phyloP scores from a whole-genome alignment of 2,888 invertebrate genomes.

The Parnassius mnemosyne region DNA sequence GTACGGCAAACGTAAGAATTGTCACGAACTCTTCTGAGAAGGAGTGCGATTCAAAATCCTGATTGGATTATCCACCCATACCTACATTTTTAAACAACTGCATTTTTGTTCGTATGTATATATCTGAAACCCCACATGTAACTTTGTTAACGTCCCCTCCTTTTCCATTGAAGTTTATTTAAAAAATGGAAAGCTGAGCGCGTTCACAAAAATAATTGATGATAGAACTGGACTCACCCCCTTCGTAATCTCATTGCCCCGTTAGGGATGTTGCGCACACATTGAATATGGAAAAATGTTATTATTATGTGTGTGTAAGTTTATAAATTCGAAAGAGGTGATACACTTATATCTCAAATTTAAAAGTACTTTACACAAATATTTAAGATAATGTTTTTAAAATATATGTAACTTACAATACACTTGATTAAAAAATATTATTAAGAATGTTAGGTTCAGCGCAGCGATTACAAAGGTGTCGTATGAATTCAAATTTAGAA shows the following conservation, averaged over 20 bases:
- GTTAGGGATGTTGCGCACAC: slow-evolving; percentile 27
- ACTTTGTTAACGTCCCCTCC: slow-evolving; percentile 65
- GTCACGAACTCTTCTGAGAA: slow-evolving; percentile 55
- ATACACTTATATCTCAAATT: neutral
- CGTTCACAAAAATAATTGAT: slow-evolving; percentile 72
- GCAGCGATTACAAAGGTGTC: neutral
- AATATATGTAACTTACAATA: neutral
- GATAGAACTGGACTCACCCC: slow-evolving; percentile 62
- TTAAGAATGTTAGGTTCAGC: neutral
- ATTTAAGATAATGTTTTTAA: neutral
- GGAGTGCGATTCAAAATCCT: slow-evolving; percentile 42
- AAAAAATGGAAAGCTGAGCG: slow-evolving; percentile 70
- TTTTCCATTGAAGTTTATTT: slow-evolving; percentile 62
- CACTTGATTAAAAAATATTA: neutral
- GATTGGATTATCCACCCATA: slow-evolving; percentile 33
- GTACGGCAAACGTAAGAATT: slow-evolving; percentile 39
- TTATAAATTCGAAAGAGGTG: neutral
- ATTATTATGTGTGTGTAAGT: neutral
- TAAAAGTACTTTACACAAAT: neutral
- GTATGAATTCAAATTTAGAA: slow-evolving; percentile 30
- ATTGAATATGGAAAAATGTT: slow-evolving; percentile 9
- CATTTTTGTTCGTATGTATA: slow-evolving; percentile 10
- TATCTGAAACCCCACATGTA: slow-evolving; percentile 44
- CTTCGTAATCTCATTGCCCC: slow-evolving; percentile 59
- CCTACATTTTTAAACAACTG: slow-evolving; percentile 21